Evolutionary conservation across 2,888 invertebrate species (phyloP).

Genomic region (Xanthostigma xanthostigma): DNA sequence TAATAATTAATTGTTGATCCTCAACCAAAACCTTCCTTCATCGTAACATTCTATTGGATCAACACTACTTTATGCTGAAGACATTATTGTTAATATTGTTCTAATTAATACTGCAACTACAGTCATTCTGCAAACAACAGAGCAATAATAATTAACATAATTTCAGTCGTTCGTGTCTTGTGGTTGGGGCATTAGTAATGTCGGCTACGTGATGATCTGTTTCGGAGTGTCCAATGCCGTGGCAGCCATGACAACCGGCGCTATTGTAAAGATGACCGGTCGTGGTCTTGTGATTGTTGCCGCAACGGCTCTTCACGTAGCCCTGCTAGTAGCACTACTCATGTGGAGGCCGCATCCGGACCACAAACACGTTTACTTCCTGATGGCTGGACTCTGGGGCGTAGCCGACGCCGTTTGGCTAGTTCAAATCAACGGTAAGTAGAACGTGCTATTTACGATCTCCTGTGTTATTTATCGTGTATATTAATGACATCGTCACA

Average conservation of each 20-base stretch:
- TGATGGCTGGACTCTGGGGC: constrained; percentile 75
- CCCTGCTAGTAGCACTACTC: constrained; percentile 49
- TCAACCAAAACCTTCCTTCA: no score
- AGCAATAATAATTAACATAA: constrained; percentile 7
- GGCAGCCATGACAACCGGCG: constrained; percentile 70
- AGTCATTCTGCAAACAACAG: no score
- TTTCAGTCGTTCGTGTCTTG: constrained; percentile 70
- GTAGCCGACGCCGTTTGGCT: constrained; percentile 82
- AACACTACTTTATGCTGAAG: no score
- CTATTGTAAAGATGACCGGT: constrained; percentile 64
- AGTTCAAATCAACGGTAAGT: constrained; percentile 78
- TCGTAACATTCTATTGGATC: no score
- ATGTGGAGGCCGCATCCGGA: constrained; percentile 57
- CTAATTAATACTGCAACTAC: no score
- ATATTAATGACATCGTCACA: no score
- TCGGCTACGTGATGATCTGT: constrained; percentile 88
- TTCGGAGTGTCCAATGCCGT: constrained; percentile 79
- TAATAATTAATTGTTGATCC: no score
- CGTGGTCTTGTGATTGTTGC: constrained; percentile 62
- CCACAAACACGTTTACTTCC: constrained; percentile 55
- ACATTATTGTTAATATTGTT: no score
- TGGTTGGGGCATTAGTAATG: constrained; percentile 76
- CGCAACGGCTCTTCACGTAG: constrained; percentile 55
- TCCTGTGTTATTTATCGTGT: no score
- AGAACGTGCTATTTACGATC: no score